These are phyloP conservation scores for Macrochelys suwanniensis DNA, from an alignment of 2,797 vertebrate genomes.

Conservation along the genomic window DNA sequence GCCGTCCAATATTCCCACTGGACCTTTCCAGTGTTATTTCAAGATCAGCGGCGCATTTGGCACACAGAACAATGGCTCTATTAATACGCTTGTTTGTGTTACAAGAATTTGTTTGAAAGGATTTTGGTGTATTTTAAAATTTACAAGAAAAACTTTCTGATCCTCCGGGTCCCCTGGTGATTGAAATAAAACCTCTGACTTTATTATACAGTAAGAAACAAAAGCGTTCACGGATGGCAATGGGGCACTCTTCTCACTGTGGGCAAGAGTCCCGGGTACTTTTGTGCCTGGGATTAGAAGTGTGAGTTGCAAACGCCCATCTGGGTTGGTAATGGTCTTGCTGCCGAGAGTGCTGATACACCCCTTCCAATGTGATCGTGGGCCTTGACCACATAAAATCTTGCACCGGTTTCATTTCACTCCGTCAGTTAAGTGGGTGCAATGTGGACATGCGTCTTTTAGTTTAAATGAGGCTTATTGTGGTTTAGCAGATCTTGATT, in stretches of 20 bases:
- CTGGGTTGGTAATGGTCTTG: background rate
- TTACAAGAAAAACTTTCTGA: background rate
- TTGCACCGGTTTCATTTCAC: background rate
- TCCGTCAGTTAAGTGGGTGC: background rate
- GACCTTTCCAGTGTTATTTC: background rate
- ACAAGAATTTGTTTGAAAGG: background rate
- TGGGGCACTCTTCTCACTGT: background rate
- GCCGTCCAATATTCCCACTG: background rate
- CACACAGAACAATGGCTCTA: background rate
- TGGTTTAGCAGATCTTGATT: background rate
- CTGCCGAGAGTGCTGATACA: background rate
- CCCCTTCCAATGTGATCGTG: too few species aligned
- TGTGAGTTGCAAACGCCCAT: background rate
- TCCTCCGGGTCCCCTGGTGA: background rate
- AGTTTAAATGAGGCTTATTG: background rate
- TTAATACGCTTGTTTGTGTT: background rate
- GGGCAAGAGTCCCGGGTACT: background rate
- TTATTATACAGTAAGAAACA: background rate
- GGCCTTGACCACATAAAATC: background rate
- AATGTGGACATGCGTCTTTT: background rate
- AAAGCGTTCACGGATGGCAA: background rate
- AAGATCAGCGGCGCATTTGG: background rate
- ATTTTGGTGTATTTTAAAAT: background rate
- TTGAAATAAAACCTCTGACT: background rate
- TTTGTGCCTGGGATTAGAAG: background rate